Evolutionary conservation across 1,140 invertebrate genomes (phyloP).

Genomic region (Coelopa frigida): DNA sequence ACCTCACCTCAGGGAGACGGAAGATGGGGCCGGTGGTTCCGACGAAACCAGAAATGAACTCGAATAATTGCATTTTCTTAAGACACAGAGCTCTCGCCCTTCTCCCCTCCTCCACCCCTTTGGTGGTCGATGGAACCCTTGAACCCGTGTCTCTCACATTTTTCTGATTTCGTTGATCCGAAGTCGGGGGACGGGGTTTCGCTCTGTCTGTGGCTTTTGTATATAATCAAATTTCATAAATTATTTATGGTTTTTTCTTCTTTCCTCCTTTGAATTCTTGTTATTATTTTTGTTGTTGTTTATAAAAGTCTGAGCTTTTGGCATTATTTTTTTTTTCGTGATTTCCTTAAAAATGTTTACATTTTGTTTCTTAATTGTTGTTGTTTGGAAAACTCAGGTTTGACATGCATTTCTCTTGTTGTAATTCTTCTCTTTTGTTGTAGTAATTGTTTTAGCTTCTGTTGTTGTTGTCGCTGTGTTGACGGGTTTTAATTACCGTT

Average conservation of each 20-base stretch:
- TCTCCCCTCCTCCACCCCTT: too few relatives aligned
- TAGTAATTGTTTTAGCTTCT: neutral
- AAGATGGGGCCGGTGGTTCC: too few relatives aligned
- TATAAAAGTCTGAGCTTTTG: neutral
- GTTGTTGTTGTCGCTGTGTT: too few relatives aligned
- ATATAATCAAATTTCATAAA: constrained; percentile 26
- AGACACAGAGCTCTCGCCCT: too few relatives aligned
- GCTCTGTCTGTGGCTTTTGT: constrained; percentile 7
- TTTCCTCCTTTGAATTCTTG: neutral
- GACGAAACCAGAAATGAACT: too few relatives aligned
- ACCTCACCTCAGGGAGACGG: too few relatives aligned
- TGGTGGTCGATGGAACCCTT: too few relatives aligned
- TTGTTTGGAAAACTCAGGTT: constrained; percentile 5
- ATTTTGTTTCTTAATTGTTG: constrained; percentile 6
- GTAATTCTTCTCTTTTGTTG: constrained; percentile 2
- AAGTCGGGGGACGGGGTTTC: constrained; percentile 10
- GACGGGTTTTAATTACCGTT: too few relatives aligned
- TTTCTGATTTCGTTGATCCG: constrained; percentile 13
- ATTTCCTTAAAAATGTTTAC: neutral
- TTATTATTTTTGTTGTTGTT: neutral
- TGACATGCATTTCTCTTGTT: constrained; percentile 3
- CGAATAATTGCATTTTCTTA: too few relatives aligned
- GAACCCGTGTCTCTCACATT: too few relatives aligned
- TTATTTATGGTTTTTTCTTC: constrained; percentile 37
- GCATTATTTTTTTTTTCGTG: constrained; percentile 6